phyloP scores from a whole-genome alignment of 2,888 invertebrate species.

The Tupiocoris notatus region DNA sequence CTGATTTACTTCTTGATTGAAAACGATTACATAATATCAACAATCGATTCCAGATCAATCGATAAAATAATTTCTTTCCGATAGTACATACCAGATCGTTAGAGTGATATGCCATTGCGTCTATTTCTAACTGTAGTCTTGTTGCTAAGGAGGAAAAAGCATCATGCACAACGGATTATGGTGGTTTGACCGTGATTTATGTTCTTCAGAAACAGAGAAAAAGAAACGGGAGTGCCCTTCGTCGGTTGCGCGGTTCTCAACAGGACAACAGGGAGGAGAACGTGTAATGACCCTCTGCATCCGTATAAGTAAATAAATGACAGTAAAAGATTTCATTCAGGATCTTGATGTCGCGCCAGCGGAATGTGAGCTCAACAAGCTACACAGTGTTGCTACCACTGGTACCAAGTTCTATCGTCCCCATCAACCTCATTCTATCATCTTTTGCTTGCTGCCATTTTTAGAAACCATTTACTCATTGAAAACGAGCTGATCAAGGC shows the following conservation, averaged over 20 bases:
- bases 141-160: background rate
- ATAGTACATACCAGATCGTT: too few relatives aligned
- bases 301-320: conserved; percentile 20
- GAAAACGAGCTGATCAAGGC: too few relatives aligned
- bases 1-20: too few relatives aligned
- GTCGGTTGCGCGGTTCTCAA: background rate
- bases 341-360: conserved; percentile 1
- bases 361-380: background rate
- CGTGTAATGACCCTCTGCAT: conserved; percentile 4
- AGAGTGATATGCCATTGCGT: too few relatives aligned
- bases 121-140: background rate
- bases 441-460: background rate
- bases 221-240: background rate
- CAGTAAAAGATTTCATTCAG: conserved; percentile 21
- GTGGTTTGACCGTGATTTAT: background rate
- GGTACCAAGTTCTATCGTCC: too few relatives aligned
- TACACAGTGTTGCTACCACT: background rate
- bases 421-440: background rate
- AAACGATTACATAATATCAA: too few relatives aligned
- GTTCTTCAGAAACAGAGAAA: background rate
- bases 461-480: background rate
- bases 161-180: background rate
- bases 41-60: too few relatives aligned
- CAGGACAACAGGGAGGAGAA: background rate
- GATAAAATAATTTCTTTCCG: too few relatives aligned